Percentiles rank a stretch among this genome's conserved stretches.
These are phyloP conservation scores for Pollenia angustigena DNA, from an alignment of 2,888 invertebrate species.

Conservation along the genomic window DNA sequence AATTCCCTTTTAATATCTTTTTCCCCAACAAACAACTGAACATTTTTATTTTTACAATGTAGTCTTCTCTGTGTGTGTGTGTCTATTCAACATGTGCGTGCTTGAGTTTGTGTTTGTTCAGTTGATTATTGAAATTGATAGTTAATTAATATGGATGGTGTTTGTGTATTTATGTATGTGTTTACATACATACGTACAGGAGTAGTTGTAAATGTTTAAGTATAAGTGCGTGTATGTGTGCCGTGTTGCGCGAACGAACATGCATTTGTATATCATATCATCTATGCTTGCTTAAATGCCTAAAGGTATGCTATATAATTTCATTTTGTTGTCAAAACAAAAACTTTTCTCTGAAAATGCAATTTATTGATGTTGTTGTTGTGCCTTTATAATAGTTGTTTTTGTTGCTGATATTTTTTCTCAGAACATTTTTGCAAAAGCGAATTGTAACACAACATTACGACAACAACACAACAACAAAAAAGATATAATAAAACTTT, in stretches of 20 bases:
- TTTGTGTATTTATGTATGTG: constrained; percentile 26
- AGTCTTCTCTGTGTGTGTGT: not conserved
- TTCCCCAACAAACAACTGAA: constrained; percentile 9
- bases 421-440: constrained; percentile 26
- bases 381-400: constrained; percentile 19
- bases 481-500: constrained; percentile 48
- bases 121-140: constrained; percentile 74
- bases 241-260: not conserved
- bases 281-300: constrained; percentile 70
- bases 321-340: constrained; percentile 74
- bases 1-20: constrained; percentile 36
- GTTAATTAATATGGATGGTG: constrained; percentile 72
- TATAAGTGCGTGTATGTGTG: not conserved
- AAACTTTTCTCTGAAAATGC: constrained; percentile 71
- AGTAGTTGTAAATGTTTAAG: not conserved
- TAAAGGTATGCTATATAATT: constrained; percentile 74
- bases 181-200: not conserved
- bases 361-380: constrained; percentile 57
- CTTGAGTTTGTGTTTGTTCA: constrained; percentile 53
- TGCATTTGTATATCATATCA: constrained; percentile 68
- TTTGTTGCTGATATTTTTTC: constrained; percentile 2
- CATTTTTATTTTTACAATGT: not conserved
- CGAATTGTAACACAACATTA: constrained; percentile 26
- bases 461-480: not conserved
- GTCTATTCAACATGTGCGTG: constrained; percentile 18